Conservation (phyloP, 2,888 invertebrate genomes). For the Lasioglossum calceatum region DNA sequence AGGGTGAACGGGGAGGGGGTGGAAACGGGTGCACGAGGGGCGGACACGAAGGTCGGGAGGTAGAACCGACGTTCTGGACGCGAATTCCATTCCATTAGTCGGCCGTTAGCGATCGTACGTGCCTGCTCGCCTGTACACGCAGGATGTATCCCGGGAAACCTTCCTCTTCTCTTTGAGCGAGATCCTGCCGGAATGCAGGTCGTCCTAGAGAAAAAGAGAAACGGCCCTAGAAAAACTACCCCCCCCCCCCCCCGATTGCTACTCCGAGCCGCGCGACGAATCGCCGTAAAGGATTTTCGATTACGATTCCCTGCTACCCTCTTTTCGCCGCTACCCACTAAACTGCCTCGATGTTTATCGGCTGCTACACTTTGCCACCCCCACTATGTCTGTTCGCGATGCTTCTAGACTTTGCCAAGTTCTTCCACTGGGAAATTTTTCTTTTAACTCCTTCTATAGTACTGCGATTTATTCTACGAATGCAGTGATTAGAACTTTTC, state of each 20-base stretch:
- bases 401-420: neutral
- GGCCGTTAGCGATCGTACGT: constrained; percentile 73
- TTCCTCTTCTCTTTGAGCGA: constrained; percentile 21
- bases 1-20: neutral
- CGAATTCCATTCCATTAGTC: constrained; percentile 74
- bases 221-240: neutral
- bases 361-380: neutral
- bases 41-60: constrained; percentile 53
- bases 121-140: constrained; percentile 64
- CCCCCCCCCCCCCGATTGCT: neutral
- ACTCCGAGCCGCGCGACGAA: constrained; percentile 41
- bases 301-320: constrained; percentile 62
- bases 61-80: constrained; percentile 49
- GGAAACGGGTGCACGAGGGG: neutral
- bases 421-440: neutral
- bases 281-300: constrained; percentile 73
- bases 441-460: neutral
- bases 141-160: constrained; percentile 57
- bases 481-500: neutral
- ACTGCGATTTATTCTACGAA: neutral
- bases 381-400: neutral
- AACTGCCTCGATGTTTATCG: constrained; percentile 39
- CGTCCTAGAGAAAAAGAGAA: neutral
- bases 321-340: constrained; percentile 30
- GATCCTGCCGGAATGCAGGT: constrained; percentile 46